A percentile compares a stretch with the other conserved stretches of the same genome.
These are phyloP conservation scores for Zingel zingel DNA, from an alignment of 2,113 vertebrate genomes.

Conservation along the genomic window DNA sequence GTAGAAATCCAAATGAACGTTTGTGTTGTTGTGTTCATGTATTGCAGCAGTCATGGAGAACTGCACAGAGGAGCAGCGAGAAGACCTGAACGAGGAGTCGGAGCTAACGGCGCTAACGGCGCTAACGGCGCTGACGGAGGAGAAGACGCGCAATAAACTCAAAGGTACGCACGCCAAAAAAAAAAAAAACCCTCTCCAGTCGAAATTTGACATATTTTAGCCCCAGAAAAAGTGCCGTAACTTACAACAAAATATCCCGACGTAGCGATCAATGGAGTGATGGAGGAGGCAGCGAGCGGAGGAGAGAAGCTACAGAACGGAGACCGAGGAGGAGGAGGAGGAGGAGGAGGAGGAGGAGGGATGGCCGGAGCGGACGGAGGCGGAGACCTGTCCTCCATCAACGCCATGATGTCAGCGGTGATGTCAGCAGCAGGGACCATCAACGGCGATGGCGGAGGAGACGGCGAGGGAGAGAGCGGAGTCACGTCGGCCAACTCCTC, in stretches of 20 bases:
- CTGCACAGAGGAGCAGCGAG: conserved; percentile 57
- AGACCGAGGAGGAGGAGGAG: conserved; percentile 58
- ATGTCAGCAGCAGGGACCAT: conserved; percentile 89
- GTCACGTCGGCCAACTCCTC: conserved; percentile 67
- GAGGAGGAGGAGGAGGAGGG: conserved; percentile 51
- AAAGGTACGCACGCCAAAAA: conserved; percentile 49
- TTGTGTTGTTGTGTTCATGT: neutral
- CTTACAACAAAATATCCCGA: neutral
- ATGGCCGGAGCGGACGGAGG: conserved; percentile 63
- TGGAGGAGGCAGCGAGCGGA: conserved; percentile 62
- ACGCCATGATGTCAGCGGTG: conserved; percentile 93
- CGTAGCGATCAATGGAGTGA: conserved; percentile 31
- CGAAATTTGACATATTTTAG: fast-evolving
- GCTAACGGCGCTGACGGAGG: conserved; percentile 33
- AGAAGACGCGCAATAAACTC: conserved; percentile 48
- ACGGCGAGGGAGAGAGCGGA: conserved; percentile 71
- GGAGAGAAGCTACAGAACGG: conserved; percentile 59
- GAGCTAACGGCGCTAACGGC: conserved; percentile 22
- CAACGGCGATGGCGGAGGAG: conserved; percentile 81
- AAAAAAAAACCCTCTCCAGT: neutral
- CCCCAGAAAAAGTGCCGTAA: too few species aligned
- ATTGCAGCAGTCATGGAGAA: conserved; percentile 70
- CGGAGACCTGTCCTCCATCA: conserved; percentile 90
- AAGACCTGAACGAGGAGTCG: conserved; percentile 34
- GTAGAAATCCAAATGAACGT: too few species aligned